Conservation (phyloP, 2,797 vertebrate genomes). For the Anolis apletophallus region DNA sequence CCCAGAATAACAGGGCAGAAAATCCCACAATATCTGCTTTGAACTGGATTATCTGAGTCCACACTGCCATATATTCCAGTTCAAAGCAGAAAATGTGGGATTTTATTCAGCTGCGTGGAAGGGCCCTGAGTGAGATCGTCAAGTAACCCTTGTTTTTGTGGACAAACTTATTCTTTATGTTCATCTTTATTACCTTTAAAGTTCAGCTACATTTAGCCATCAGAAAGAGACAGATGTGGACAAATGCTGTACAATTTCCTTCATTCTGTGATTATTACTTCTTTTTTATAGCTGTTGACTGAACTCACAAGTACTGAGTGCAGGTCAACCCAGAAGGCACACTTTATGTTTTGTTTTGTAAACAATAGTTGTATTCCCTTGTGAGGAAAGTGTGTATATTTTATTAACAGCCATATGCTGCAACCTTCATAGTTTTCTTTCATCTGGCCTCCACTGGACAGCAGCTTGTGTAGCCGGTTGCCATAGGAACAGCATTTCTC, state of each 20-base stretch:
- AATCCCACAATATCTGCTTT: no score
- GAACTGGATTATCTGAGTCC: no score
- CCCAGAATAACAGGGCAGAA: no score
- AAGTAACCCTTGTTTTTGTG: neutral
- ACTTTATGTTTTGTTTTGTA: neutral
- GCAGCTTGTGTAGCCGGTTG: neutral
- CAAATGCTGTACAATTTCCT: neutral
- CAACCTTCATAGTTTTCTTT: neutral
- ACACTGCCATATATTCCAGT: no score
- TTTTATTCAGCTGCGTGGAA: no score
- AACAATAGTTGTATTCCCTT: neutral
- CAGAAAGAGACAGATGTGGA: neutral
- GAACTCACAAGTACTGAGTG: neutral
- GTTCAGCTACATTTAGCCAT: neutral
- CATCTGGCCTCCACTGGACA: neutral
- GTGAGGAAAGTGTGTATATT: neutral
- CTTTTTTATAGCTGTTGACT: neutral
- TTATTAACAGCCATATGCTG: neutral
- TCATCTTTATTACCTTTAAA: neutral
- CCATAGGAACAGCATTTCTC: slow-evolving; percentile 5
- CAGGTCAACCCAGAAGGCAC: neutral
- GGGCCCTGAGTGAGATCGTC: neutral
- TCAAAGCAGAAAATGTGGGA: no score
- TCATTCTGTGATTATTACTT: neutral
- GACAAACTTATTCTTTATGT: neutral